Base-by-base conservation (phyloP, 2,797 vertebrate species). In the Xiphorhynchus erythropygius region DNA sequence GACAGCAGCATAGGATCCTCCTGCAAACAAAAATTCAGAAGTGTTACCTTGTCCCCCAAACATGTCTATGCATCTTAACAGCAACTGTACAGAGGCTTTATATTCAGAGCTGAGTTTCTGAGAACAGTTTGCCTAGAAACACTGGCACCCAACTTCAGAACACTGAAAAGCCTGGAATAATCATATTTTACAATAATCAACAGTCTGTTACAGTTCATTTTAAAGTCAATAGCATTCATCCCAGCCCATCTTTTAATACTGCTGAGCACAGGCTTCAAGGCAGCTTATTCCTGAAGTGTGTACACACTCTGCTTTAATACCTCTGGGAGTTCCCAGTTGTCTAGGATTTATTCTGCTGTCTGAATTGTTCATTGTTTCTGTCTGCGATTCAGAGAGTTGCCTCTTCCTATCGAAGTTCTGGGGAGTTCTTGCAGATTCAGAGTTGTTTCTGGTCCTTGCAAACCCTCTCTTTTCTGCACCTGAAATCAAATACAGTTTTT, bases 291-390 rank as follows among this genome's bases (percentile, higher is more conserved):
- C 69, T 95, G 82, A 93, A 92, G 94, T 4, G 2, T 91, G 89
- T 82, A 59, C 8, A 5, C 83, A 65, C 70, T 93, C 65, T 82
- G 77, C 84, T 93, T 93, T 83, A 86, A 88, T 98, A 98, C 98
- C 98, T 98, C 95, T 98, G 78, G 97, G 96, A 78, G 96, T 94
- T 74, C 96, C 97, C 89, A 93, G 81, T 91, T 97, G 94, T 74
- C 91, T 93, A 73, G 97, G 94, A 93, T 96, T 98, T 92, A 96
- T 94, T 94, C 84, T 95, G 96, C 82, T 88, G 92, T 98, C 98
- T 70, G 96, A 85, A 92, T 94, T 96, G 94, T 73, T 98, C 97
- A 98, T 97, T 77, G 84, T 89, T 90, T 97, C 97, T 94, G 89
- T 62, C 56, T 96, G 95, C 2, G 97, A 97, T 82, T 97, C 97